Evolutionary conservation across 2,113 vertebrate species (phyloP).

Genomic region (Zapornia atra): DNA sequence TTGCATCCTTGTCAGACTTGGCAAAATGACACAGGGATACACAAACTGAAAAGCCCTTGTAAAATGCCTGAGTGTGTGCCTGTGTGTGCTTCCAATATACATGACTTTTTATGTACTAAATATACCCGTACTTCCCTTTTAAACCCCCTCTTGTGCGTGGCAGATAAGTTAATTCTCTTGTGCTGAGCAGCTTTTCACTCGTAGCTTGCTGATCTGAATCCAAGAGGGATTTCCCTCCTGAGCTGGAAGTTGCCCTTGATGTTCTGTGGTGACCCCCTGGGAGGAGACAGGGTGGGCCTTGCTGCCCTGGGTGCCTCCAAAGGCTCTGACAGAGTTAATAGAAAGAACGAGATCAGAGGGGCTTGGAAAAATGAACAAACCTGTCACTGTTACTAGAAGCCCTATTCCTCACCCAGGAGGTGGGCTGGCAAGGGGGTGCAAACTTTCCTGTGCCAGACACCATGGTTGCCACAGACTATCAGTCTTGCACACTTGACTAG

Average conservation of each 20-base stretch:
- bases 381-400: not conserved
- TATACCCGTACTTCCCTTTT: not conserved
- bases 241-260: not conserved
- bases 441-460: not conserved
- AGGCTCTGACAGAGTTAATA: not conserved
- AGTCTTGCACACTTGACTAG: not conserved
- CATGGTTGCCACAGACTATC: accelerated
- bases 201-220: not conserved
- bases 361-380: not conserved
- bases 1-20: not conserved
- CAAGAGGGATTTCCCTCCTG: not conserved
- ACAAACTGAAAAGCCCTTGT: not conserved
- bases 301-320: accelerated
- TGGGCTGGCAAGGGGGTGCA: not conserved
- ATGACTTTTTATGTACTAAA: not conserved
- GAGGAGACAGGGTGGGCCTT: not conserved
- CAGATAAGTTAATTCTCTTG: not conserved
- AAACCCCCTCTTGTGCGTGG: not conserved
- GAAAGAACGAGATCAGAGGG: not conserved
- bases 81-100: not conserved
- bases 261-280: not conserved
- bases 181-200: not conserved
- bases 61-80: not conserved
- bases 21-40: not conserved
- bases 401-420: not conserved